A percentile compares a stretch with the other conserved stretches of the same genome.
phyloP scores from a whole-genome alignment of 2,797 vertebrate species.

The Allobates femoralis region DNA sequence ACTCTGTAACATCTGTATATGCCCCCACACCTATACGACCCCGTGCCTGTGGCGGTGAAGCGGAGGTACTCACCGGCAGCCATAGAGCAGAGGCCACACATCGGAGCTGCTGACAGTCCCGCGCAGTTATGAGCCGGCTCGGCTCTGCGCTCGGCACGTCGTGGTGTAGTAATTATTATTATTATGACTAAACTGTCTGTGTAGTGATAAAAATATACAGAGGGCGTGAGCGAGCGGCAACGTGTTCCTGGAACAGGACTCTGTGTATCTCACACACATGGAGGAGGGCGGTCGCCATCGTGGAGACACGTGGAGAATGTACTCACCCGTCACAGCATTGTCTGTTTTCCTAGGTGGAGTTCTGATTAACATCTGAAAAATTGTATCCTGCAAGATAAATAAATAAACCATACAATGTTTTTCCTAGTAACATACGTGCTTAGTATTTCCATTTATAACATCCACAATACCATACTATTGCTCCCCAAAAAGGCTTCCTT shows the following conservation, averaged over 20 bases:
- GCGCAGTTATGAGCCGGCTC: neutral
- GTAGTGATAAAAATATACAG: constrained; percentile 10
- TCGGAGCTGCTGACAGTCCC: neutral
- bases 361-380: no score
- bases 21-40: neutral
- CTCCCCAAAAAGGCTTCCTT: no score
- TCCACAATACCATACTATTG: no score
- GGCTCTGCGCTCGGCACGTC: constrained; percentile 5
- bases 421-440: no score
- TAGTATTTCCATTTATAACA: no score
- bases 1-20: neutral
- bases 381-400: no score
- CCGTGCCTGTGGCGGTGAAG: neutral
- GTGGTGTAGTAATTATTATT: constrained; percentile 24
- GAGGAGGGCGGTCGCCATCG: neutral
- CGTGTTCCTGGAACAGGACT: constrained; percentile 16
- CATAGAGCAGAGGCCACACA: neutral
- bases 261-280: neutral
- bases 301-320: neutral
- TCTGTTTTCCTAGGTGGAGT: no score
- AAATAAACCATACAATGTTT: no score
- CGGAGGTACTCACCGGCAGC: constrained; percentile 6
- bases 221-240: constrained; percentile 37
- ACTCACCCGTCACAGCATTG: no score
- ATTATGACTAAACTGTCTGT: constrained; percentile 28